Evolutionary conservation across 2,113 vertebrate genomes (phyloP), one percentile per base, ranked within the genome.

Genomic region (Crotalus horridus): DNA sequence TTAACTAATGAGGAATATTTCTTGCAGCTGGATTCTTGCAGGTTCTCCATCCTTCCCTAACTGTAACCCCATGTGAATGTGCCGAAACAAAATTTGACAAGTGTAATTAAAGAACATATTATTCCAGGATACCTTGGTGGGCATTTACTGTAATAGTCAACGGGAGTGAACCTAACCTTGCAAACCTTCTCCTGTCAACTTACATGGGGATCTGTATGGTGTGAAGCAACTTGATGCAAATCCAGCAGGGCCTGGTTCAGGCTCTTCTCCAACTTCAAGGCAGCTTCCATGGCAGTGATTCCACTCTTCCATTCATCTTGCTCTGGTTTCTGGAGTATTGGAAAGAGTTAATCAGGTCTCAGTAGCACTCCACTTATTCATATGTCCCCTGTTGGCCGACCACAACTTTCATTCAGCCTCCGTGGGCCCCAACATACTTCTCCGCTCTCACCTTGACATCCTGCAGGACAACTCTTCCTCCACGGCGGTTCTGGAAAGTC

Each of bases 401-500:
- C n/a, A 29, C 43, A 4, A 10, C 9, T 24, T 43, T 11, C 86
- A 2, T 81, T 24, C 4, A 23, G 3, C 55, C 20, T 58, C 15
- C 11, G 8, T 26, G 33, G 9, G 0, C 26, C 12, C 3, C 9
- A 24, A 8, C 9, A 3, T 33, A 17, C 23, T 43, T 21, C 2
- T 11, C 58, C 0, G 4, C 2, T 0, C 17, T 46, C 3, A 98
- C 98, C 97, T 98, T 98, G 64, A 99, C 2, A 23, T 98, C 98
- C 96, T 98, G 98, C 33, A 98, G 97, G 74, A 98, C 95, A 59
- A 98, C 97, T 69, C 98, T 97, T 10, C 98, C 98, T 2, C 98
- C 98, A 2, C 98, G 97, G 2, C 98, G 97, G 97, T 98, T 99
- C 96, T 99, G 98, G 94, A 98, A 97, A 89, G 97, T 95, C 92